A percentile compares a stretch with the other conserved stretches of the same genome.
Conservation (phyloP, 2,888 invertebrate genomes). For the Onthophagus sagittarius region DNA sequence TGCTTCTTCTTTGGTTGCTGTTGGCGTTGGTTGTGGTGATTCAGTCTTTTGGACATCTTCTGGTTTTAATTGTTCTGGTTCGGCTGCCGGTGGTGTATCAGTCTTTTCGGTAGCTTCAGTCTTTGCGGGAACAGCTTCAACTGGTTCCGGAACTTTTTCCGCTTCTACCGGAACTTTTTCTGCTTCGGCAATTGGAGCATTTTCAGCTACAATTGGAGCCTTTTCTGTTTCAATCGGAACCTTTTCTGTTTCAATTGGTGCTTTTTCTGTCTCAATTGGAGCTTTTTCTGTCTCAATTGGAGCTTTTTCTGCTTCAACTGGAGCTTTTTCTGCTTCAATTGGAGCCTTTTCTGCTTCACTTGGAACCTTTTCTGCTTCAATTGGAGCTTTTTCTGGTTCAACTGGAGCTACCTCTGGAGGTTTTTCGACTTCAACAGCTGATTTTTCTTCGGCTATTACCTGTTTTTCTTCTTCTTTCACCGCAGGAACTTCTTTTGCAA, state of each 20-base stretch:
- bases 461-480: background rate
- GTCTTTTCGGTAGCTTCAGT: constrained; percentile 5
- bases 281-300: constrained; percentile 11
- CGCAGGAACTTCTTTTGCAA: constrained; percentile 9
- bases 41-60: constrained; percentile 14
- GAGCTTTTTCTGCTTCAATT: constrained; percentile 16
- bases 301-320: constrained; percentile 15
- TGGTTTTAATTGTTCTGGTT: background rate
- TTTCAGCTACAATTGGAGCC: constrained; percentile 3
- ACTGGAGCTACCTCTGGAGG: constrained; percentile 17
- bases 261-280: constrained; percentile 17
- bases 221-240: constrained; percentile 15
- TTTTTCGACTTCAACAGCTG: constrained; percentile 17
- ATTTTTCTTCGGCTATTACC: constrained; percentile 14
- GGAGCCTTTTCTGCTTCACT: constrained; percentile 18
- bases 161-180: background rate
- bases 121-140: constrained; percentile 13
- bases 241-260: constrained; percentile 19
- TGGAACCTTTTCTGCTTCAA: constrained; percentile 16
- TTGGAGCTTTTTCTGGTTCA: constrained; percentile 14
- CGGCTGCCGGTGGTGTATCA: constrained; percentile 7
- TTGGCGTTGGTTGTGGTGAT: constrained; percentile 2
- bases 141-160: background rate
- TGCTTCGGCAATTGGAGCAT: background rate
- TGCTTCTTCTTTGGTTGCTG: constrained; percentile 4